Evolutionary conservation across 2,113 vertebrate genomes (phyloP), one percentile per base, ranked within the genome.

Genomic region (Phrynosoma platyrhinos): DNA sequence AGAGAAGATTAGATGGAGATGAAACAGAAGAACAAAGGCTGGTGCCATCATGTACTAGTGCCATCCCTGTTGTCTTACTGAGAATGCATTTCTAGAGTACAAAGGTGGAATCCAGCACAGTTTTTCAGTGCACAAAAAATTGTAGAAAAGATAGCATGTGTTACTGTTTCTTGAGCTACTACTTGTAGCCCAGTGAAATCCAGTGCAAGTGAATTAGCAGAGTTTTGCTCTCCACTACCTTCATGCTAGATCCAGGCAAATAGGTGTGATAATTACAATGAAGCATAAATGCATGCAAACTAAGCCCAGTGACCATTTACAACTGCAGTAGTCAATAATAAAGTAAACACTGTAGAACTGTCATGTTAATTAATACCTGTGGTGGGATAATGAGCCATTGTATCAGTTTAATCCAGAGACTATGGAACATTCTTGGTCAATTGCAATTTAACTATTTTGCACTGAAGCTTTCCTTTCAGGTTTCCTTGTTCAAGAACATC

Each of bases 401-500:
- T 84, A 53, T 84, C 72, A 75, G 13, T 58, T 55, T 40, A 84
- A 58, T 36, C n/a, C 83, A 84, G 47, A 84, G 23, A 53, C 55
- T 69, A 58, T 4, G 36, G n/a, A 58, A 25, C 6, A 5, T 55
- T 79, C 66, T 84, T 55, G 52, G 18, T 55, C 36, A 58, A 74
- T 74, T 16, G 25, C 27, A 68, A 47, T 47, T 82, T 47, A 9
- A 16, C 75, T 2, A 20, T 47, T 47, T 77, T 40, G 20, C 66
- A 69, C 64, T 47, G 9, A 12, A 83, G 30, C 1, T 25, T 13
- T 27, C 27, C 77, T 9, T 30, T 6, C 13, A 30, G 18, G 8
- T 32, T 84, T 21, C 53, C 53, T 84, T 72, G 82, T 84, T 74
- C 6, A 55, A 55, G 10, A 55, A 84, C 30, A 25, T n/a, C n/a